Base-by-base conservation (phyloP, 2,888 invertebrate species). In the Lissocephala sabroskyi region DNA sequence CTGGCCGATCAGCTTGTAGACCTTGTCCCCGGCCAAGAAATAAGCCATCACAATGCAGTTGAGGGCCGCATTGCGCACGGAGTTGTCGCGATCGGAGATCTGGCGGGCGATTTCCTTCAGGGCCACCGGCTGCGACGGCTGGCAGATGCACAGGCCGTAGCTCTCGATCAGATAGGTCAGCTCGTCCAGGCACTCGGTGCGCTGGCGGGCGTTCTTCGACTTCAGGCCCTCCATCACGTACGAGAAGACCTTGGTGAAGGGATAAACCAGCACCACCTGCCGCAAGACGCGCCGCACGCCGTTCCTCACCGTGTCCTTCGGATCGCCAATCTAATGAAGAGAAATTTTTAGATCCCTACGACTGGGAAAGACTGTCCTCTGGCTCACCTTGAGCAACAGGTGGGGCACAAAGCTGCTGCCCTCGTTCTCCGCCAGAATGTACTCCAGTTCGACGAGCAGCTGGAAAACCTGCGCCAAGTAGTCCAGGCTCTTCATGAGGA, bases 111-210 rank as follows among this genome's bases (percentile, higher is more conserved):
- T 90, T 85, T 96, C 94, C 81, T 85, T 84, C 2, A 98, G 85
- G 0, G 97, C 93, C 1, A 89, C 90, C 18, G 89, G 88, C 1
- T 94, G 91, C 0, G 92, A 89, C 0, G 96, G 93, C 64, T 93
- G 90, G 83, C 96, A 94, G 19, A 96, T 93, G 17, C 88, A 86
- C 30, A 95, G 88, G 1, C 97, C 97, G 83, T 92, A 95, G 36
- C 88, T 89, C 82, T 95, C 95, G 45, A 98, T 92, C 45, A 97
- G 87, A 49, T 89, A 90, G 0, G 94, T 92, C 78, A 98, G 88
- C 81, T 97, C 95, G 68, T 97, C 97, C 47, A 99, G 86, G 81
- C 98, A 98, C 85, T 98, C 98, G 86, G 97, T 93, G 77, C 98
- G 89, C 82, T 98, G 98, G 33, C 98, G 89, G 0, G 98, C 95